Percentiles rank a stretch among this genome's conserved stretches.
These are phyloP conservation scores for Cactoblastis cactorum DNA, from an alignment of 2,888 invertebrate genomes.

Conservation along the genomic window DNA sequence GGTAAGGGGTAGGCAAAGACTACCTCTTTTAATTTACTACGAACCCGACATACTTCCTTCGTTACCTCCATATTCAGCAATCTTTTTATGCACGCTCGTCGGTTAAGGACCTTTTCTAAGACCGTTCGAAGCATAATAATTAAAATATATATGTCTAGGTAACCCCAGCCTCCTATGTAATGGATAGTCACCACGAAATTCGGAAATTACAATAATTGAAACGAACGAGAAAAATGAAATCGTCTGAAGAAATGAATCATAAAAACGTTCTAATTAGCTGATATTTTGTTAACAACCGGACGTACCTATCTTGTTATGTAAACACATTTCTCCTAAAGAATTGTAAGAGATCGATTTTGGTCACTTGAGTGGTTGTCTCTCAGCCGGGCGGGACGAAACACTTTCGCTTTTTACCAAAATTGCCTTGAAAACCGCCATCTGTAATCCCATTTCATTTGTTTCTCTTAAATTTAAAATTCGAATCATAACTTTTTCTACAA, in stretches of 20 bases:
- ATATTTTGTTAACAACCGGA: constrained; percentile 19
- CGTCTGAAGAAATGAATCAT: not conserved
- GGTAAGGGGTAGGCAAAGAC: too few relatives aligned
- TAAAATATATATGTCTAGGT: too few relatives aligned
- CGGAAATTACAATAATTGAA: too few relatives aligned
- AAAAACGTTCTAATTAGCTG: constrained; percentile 13
- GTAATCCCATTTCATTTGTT: not conserved
- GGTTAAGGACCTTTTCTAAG: too few relatives aligned
- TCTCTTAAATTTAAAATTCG: not conserved
- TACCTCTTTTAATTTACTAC: too few relatives aligned
- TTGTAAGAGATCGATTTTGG: constrained; percentile 47
- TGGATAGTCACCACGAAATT: too few relatives aligned
- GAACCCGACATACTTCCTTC: too few relatives aligned
- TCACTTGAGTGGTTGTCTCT: constrained; percentile 52
- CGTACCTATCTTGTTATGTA: constrained; percentile 53
- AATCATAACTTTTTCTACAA: not conserved
- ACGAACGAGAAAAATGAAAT: too few relatives aligned
- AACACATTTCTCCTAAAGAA: constrained; percentile 62
- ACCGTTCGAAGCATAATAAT: too few relatives aligned
- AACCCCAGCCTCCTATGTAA: too few relatives aligned
- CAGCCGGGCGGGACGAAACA: constrained; percentile 35
- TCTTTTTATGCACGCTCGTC: too few relatives aligned
- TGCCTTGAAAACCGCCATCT: constrained; percentile 16
- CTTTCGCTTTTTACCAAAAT: constrained; percentile 49
- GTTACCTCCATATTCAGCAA: too few relatives aligned